Base-by-base conservation (phyloP, 2,888 invertebrate species). In the Hyposoter dolosus region DNA sequence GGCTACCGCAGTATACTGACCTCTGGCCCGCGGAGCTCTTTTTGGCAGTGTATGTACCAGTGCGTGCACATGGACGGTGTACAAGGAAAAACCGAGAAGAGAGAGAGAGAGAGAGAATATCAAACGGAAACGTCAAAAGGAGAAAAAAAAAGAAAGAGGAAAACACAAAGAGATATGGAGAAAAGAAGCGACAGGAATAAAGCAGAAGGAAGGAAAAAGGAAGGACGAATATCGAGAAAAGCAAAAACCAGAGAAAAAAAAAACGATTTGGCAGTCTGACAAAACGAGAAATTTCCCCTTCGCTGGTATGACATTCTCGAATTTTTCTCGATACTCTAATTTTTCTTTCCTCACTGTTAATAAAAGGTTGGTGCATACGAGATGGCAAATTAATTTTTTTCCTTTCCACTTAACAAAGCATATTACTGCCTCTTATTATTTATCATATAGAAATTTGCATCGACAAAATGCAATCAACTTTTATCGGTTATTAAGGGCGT, bases 1-100 rank as follows among this genome's bases (percentile, higher is more conserved):
- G 81, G 81, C 86, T 77, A 84, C 85, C 84, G 84, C 86, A 84
- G 86, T 86, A 84, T 86, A 86, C 86, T 84, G 86, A 86, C 86
- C 86, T 86, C 84, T 86, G 84, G 81, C 81, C 83, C 85, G 50
- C 74, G 68, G 45, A 28, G 50, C 77, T 72, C 68, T 19, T 75
- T 80, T 69, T 69, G 79, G 19, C 56, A 63, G n/a, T 78, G 53
- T 66, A 35, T 53, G 65, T 23, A 35, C 60, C 40, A 19, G 63
- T 28, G 69, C 69, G 82, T 63, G 63, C 63, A 60, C 45, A 40
- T 23, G 43, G 32, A 40, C 43, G 43, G 19, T 66, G 45, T 69
- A 23, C 75, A 81, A 53, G 53, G 81, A 43, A 43, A 66, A 65
- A 53, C 35, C 75, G 19, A 43, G 23, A 66, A 28, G 80, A 50